phyloP scores from a whole-genome alignment of 2,888 invertebrate species.

The Linnaemya tessellans region DNA sequence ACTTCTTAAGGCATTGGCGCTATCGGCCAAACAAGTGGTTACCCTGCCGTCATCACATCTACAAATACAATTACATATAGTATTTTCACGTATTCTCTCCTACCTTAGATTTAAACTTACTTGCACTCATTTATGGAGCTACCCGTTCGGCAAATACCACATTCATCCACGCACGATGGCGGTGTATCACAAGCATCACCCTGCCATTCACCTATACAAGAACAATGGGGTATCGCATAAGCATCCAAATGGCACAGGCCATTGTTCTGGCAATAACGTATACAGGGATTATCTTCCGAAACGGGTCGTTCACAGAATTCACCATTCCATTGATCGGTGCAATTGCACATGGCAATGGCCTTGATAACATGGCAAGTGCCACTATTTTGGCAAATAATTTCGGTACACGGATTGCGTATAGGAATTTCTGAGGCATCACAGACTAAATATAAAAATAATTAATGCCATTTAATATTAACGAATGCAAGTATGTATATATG shows the following conservation, averaged over 20 bases:
- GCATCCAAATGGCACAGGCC: conserved; percentile 86
- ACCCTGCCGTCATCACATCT: conserved; percentile 79
- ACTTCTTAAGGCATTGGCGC: conserved; percentile 81
- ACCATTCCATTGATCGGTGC: conserved; percentile 85
- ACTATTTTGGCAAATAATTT: conserved; percentile 84
- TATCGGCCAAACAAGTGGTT: conserved; percentile 81
- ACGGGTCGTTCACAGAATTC: conserved; percentile 85
- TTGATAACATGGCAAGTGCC: conserved; percentile 84
- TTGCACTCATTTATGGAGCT: conserved; percentile 83
- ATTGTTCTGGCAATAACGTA: conserved; percentile 85
- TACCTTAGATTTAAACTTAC: conserved; percentile 74
- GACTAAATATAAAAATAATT: conserved; percentile 70
- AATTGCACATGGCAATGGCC: conserved; percentile 84
- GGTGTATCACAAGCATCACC: conserved; percentile 85
- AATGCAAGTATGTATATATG: too few species aligned
- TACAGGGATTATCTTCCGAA: conserved; percentile 87
- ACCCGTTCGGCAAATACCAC: conserved; percentile 81
- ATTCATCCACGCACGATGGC: conserved; percentile 80
- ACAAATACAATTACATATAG: background rate
- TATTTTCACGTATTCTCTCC: background rate
- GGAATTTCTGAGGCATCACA: conserved; percentile 80
- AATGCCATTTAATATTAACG: too few species aligned
- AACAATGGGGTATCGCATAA: conserved; percentile 84
- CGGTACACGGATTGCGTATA: conserved; percentile 81
- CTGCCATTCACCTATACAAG: conserved; percentile 85